Evolutionary conservation across 1,140 invertebrate genomes (phyloP), one percentile per base, ranked within the genome.

Genomic region (Dryas iulia): DNA sequence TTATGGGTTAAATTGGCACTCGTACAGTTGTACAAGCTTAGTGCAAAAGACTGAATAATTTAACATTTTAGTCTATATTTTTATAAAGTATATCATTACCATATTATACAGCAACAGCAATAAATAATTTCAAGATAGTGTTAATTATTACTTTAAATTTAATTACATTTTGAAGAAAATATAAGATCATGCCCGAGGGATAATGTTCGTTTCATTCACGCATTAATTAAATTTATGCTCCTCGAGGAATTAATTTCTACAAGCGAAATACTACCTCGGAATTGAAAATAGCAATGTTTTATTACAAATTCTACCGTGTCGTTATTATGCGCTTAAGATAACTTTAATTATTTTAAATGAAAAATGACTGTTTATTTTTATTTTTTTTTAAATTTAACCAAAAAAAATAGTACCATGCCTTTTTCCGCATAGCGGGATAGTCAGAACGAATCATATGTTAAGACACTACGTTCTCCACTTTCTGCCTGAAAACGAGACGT

Each of bases 211-310:
- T 73, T 73, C 62, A 73, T 66, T 71, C 60, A 11, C 52, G 59
- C 63, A 74, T 72, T 74, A 77, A 77, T 72, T 74, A 73, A 77
- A 74, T 72, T 74, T 74, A 77, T 66, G 59, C 69, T 56, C 66
- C 72, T 73, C 67, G 39, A 69, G 52, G 31, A 66, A 69, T 69
- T 64, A 47, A 70, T 59, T 70, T 65, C 35, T 65, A 69, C 47
- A 61, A 0, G 39, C 18, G 14, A 47, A 47, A 21, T 47, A 47
- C 39, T 47, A 47, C 8, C 39, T 18, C 1, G 2, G 39, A 47
- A 47, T 47, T 47, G 14, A 8, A 47, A 47, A 47, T 18, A 14
- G 39, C 14, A 0, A 18, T 47, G 39, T 21, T 47, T 47, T 47
- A 47, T 18, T 47, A 47, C 39, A 8, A 47, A 47, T 47, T 47